phyloP scores from a whole-genome alignment of 1,140 invertebrate species.

The Holcopasites calliopsidis region DNA sequence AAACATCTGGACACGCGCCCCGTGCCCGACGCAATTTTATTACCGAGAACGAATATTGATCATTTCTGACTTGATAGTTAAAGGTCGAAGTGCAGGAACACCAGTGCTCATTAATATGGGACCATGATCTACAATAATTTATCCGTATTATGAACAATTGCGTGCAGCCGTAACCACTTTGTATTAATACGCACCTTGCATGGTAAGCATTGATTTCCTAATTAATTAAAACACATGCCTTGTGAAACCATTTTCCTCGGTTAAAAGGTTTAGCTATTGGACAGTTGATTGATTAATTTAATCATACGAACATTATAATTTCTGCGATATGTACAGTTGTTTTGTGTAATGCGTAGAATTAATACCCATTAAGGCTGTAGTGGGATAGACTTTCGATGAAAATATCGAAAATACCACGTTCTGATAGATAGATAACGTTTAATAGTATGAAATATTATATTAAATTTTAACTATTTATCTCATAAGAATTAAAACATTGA shows the following conservation, averaged over 20 bases:
- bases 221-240: slow-evolving; percentile 37
- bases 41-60: background rate
- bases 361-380: slow-evolving; percentile 27
- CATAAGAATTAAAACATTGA: too few relatives aligned
- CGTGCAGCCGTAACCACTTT: background rate
- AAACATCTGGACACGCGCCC: background rate
- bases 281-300: slow-evolving; percentile 47
- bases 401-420: slow-evolving; percentile 21
- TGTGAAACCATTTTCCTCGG: background rate
- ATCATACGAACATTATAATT: slow-evolving; percentile 29
- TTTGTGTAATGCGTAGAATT: slow-evolving; percentile 4
- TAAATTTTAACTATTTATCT: too few relatives aligned
- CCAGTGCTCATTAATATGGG: background rate
- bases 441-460: too few relatives aligned
- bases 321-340: slow-evolving; percentile 18
- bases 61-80: slow-evolving; percentile 11
- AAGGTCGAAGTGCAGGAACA: background rate
- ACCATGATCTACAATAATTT: background rate
- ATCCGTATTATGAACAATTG: background rate
- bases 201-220: slow-evolving; percentile 34
- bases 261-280: slow-evolving; percentile 36
- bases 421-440: too few relatives aligned
- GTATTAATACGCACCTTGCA: background rate
- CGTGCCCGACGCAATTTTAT: slow-evolving; percentile 1
- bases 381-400: slow-evolving; percentile 3